Conservation (phyloP, 2,113 vertebrate species). For the Laticauda colubrina region DNA sequence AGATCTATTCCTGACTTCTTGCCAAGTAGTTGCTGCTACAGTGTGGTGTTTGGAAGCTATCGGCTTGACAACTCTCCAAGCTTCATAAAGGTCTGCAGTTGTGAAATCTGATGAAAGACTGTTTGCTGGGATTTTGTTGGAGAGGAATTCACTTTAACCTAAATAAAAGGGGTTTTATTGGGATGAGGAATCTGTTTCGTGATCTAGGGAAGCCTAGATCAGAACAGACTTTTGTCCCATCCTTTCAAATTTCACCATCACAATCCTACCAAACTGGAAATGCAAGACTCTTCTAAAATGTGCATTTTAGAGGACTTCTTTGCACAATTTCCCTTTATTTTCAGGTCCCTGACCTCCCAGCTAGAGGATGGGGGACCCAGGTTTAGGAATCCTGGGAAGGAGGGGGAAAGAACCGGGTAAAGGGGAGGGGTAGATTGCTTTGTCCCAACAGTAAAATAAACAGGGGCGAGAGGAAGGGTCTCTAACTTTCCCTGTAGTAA, state of each 20-base stretch:
- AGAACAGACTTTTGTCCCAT: background rate
- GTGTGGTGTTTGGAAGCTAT: no score
- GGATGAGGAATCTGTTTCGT: no score
- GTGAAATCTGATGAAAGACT: no score
- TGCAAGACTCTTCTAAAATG: background rate
- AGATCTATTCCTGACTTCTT: no score
- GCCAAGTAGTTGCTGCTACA: no score
- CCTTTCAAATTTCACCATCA: background rate
- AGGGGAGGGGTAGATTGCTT: background rate
- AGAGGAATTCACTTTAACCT: no score
- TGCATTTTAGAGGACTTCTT: background rate
- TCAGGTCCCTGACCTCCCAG: background rate
- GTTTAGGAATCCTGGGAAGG: background rate
- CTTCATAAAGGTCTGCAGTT: no score
- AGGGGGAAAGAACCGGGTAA: background rate
- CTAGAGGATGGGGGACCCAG: background rate
- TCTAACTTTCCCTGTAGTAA: slow-evolving; percentile 8
- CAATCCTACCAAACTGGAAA: background rate
- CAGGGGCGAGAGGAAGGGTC: background rate
- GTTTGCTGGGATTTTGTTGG: no score
- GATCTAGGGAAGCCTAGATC: no score
- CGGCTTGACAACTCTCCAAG: no score
- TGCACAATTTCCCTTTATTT: background rate
- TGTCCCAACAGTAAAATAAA: background rate
- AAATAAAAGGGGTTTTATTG: no score